Evolutionary conservation across 2,113 vertebrate genomes (phyloP), one percentile per base, ranked within the genome.

Genomic region (Lipophrys pholis): DNA sequence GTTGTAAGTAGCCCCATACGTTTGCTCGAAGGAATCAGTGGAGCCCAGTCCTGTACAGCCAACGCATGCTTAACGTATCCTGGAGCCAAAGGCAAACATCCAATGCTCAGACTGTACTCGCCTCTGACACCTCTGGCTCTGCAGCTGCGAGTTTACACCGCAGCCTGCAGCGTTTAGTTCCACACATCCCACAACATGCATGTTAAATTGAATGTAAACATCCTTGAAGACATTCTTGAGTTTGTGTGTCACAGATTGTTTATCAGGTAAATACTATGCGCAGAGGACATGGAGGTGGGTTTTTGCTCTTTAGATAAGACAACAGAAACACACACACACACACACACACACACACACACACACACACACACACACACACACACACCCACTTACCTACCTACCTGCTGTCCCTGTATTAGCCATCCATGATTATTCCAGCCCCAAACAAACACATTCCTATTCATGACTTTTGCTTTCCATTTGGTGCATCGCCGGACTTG

Each of bases 1-100:
- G 12, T 66, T 78, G 90, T 87, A 87, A 92, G 88, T 89, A 80
- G 64, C 66, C 41, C 42, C 17, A 21, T 49, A 68, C 14, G 11
- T 45, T 64, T 41, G 48, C 14, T 10, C 17, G 67, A 73, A 56
- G 52, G 50, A 52, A 3, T 2, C 67, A 73, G 10, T 11, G 17
- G 30, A 68, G 43, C n/a, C n/a, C 15, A 73, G 60, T 71, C 45
- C n/a, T 45, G 45, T 3, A 16, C 11, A 55, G 57, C 39, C 11
- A 48, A 58, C 39, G 40, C 66, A 70, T 55, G 49, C 38, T 39
- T 10, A 16, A 35, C 63, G 59, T 17, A 17, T 46, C 51, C 51
- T 50, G 42, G 50, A 15, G 60, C 64, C 49, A 54, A 74, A 69
- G 55, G 11, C 43, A 55, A 16, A 76, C 21, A 49, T 14, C 0